A percentile compares a stretch with the other conserved stretches of the same genome.
phyloP scores from a whole-genome alignment of 2,888 invertebrate species.

The Acleris literana region DNA sequence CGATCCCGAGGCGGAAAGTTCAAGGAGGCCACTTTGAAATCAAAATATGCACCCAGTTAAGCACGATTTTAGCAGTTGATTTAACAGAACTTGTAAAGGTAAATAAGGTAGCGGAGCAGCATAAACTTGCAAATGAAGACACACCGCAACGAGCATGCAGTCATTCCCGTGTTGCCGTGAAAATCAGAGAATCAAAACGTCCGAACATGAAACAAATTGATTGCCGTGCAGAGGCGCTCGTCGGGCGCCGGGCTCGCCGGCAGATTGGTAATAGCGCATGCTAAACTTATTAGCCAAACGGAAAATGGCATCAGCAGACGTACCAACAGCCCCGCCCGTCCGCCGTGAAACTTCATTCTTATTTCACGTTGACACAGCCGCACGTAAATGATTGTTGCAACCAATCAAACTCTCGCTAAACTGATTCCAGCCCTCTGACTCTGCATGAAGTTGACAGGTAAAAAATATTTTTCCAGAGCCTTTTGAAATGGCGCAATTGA shows the following conservation, averaged over 20 bases:
- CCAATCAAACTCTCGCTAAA: constrained; percentile 73
- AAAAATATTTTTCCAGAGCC: constrained; percentile 49
- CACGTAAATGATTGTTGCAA: constrained; percentile 78
- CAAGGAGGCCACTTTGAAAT: neutral
- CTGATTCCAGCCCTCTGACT: constrained; percentile 56
- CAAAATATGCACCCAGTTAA: neutral
- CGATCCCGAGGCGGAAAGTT: constrained; percentile 42
- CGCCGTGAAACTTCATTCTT: constrained; percentile 73
- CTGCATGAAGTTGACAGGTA: constrained; percentile 60
- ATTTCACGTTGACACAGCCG: constrained; percentile 75
- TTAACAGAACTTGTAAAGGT: constrained; percentile 26
- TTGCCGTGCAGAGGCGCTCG: constrained; percentile 71
- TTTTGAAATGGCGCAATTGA: constrained; percentile 55
- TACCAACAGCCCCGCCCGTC: constrained; percentile 54
- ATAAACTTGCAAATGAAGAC: constrained; percentile 74
- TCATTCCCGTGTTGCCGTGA: constrained; percentile 60
- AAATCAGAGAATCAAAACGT: constrained; percentile 78
- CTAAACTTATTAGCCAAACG: constrained; percentile 83
- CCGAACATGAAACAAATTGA: constrained; percentile 80
- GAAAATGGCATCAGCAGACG: constrained; percentile 80
- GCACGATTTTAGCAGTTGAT: constrained; percentile 14
- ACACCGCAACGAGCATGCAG: constrained; percentile 65
- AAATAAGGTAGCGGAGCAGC: constrained; percentile 57
- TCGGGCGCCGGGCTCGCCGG: constrained; percentile 67
- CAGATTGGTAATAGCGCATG: constrained; percentile 82